These are phyloP conservation scores for Entelurus aequoreus DNA, from an alignment of 2,113 vertebrate species.

Conservation along the genomic window DNA sequence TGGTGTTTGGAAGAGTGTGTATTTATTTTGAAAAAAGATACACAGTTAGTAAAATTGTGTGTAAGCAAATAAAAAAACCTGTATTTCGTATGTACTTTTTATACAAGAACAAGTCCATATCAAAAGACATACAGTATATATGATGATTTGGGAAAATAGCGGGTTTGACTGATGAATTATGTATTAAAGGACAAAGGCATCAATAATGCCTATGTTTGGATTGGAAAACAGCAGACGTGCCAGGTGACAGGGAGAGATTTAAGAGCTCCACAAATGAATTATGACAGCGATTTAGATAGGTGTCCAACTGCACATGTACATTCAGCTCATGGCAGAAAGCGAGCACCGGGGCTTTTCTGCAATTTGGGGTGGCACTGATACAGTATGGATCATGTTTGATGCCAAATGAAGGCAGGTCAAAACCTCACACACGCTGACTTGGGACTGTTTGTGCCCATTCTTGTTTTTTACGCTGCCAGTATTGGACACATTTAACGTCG, in stretches of 20 bases:
- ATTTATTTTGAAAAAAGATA: too few species aligned
- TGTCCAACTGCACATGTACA: slow-evolving; percentile 69
- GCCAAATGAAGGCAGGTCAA: slow-evolving; percentile 36
- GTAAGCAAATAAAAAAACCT: too few species aligned
- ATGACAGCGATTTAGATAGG: slow-evolving; percentile 74
- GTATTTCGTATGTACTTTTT: not conserved
- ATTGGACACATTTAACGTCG: slow-evolving; percentile 1
- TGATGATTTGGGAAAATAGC: not conserved
- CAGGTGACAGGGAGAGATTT: slow-evolving; percentile 65
- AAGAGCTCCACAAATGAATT: slow-evolving; percentile 67
- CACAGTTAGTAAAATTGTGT: too few species aligned
- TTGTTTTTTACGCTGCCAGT: slow-evolving; percentile 23
- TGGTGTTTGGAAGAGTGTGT: too few species aligned
- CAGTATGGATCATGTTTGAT: slow-evolving; percentile 55
- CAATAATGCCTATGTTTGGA: slow-evolving; percentile 63
- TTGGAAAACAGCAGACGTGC: slow-evolving; percentile 60
- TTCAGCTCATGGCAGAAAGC: slow-evolving; percentile 60
- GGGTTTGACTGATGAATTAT: slow-evolving; percentile 60
- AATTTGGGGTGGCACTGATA: slow-evolving; percentile 63
- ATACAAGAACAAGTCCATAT: not conserved
- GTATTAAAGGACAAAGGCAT: slow-evolving; percentile 65
- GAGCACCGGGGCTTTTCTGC: slow-evolving; percentile 46
- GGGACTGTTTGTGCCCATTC: slow-evolving; percentile 27
- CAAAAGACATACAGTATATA: not conserved
- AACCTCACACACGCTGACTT: slow-evolving; percentile 45